Percentiles rank a stretch among this genome's conserved stretches.
Evolutionary conservation across 2,113 vertebrate genomes (phyloP).

Genomic region (Cathartes aura): DNA sequence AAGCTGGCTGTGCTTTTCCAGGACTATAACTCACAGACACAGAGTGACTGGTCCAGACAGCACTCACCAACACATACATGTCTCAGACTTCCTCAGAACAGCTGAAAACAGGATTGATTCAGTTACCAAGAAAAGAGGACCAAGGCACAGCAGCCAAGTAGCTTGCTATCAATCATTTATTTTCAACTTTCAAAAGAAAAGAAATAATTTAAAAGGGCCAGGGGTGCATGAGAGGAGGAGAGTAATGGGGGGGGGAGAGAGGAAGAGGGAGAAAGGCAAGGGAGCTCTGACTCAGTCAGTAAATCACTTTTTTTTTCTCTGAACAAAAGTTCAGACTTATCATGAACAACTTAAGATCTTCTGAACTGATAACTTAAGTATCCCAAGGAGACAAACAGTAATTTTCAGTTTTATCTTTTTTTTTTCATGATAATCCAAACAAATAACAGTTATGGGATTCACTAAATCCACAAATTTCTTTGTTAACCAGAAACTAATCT

Average conservation of each 20-base stretch:
- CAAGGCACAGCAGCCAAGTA: constrained; percentile 33
- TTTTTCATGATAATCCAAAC: not conserved
- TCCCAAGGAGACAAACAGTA: not conserved
- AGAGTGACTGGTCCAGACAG: constrained; percentile 31
- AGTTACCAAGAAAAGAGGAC: constrained; percentile 33
- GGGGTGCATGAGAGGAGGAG: not conserved
- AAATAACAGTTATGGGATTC: not conserved
- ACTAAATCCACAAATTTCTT: not conserved
- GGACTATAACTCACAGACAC: not conserved
- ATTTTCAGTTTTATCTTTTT: not conserved
- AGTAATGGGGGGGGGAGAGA: not conserved
- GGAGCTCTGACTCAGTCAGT: constrained; percentile 50
- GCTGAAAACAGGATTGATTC: constrained; percentile 24
- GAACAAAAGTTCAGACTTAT: constrained; percentile 46
- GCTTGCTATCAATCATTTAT: constrained; percentile 44
- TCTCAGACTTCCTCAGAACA: constrained; percentile 1
- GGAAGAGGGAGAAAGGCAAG: constrained; percentile 2
- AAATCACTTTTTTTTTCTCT: constrained; percentile 51
- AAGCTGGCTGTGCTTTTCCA: not conserved
- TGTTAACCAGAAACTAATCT: not conserved
- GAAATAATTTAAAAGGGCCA: constrained; percentile 11
- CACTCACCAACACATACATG: constrained; percentile 29
- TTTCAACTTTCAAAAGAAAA: constrained; percentile 46
- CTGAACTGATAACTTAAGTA: constrained; percentile 42
- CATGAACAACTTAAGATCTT: constrained; percentile 30